phyloP scores from a whole-genome alignment of 1,140 invertebrate species.

The Drosophila miranda region DNA sequence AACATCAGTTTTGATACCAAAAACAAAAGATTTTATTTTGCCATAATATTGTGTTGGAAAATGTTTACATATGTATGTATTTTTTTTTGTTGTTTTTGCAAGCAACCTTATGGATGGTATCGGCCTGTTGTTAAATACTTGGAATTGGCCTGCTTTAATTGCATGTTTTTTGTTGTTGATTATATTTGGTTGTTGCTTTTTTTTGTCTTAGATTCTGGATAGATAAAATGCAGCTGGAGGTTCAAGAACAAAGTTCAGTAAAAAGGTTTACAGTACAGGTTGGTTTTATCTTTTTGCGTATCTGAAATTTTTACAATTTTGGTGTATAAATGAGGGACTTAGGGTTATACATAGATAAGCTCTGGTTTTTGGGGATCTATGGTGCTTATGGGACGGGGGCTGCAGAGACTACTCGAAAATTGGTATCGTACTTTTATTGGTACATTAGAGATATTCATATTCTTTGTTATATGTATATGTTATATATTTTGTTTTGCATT shows the following conservation, averaged over 20 bases:
- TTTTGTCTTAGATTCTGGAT: slow-evolving; percentile 10
- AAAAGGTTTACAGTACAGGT: not conserved
- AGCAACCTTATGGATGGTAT: slow-evolving; percentile 45
- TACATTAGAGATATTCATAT: slow-evolving; percentile 18
- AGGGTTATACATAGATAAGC: slow-evolving; percentile 4
- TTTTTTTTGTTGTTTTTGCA: slow-evolving; percentile 14
- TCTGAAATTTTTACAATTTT: slow-evolving; percentile 32
- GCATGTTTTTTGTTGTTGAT: not conserved
- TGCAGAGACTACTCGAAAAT: slow-evolving; percentile 16
- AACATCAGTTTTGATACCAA: slow-evolving; percentile 49
- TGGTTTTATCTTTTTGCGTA: not conserved
- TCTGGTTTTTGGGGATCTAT: not conserved
- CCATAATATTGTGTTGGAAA: slow-evolving; percentile 55
- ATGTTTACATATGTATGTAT: slow-evolving; percentile 17
- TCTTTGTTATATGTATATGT: slow-evolving; percentile 6
- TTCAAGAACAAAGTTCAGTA: slow-evolving; percentile 16
- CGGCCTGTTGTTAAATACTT: slow-evolving; percentile 32
- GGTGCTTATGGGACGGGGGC: not conserved
- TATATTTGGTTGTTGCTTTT: not conserved
- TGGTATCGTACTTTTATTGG: slow-evolving; percentile 6
- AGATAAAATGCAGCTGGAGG: not conserved
- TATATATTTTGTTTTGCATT: not conserved
- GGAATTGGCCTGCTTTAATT: slow-evolving; percentile 27
- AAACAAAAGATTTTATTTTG: slow-evolving; percentile 68
- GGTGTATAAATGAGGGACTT: not conserved